These are phyloP conservation scores for Nematolebias whitei DNA, from an alignment of 2,113 vertebrate species.

Conservation along the genomic window DNA sequence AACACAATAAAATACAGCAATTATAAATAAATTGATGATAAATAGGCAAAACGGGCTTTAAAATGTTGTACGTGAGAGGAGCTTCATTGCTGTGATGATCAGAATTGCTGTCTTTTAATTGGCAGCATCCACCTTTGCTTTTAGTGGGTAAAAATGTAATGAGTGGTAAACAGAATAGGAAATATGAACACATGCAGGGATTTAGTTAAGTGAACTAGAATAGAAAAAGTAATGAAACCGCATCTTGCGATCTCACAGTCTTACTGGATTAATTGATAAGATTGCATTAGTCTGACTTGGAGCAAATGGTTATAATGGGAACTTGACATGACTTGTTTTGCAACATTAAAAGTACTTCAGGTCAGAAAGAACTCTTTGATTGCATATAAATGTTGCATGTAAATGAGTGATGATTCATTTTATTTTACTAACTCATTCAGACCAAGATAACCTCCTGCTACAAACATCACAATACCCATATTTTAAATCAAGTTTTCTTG, in stretches of 20 bases:
- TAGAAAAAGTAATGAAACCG: neutral
- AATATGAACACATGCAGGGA: neutral
- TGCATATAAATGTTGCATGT: too few species aligned
- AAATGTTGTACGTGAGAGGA: too few species aligned
- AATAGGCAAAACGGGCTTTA: too few species aligned
- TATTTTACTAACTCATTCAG: too few species aligned
- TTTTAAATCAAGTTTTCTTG: too few species aligned
- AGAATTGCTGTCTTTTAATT: constrained; percentile 19
- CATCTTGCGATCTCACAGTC: neutral
- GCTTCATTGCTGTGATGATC: too few species aligned
- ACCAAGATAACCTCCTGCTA: too few species aligned
- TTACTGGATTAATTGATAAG: constrained; percentile 7
- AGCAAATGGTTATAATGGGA: neutral
- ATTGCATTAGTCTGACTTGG: neutral
- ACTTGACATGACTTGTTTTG: neutral
- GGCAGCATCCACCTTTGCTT: too few species aligned
- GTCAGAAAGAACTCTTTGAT: neutral
- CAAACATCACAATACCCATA: too few species aligned
- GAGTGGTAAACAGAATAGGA: neutral
- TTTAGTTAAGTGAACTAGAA: neutral
- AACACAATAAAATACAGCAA: too few species aligned
- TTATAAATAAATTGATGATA: too few species aligned
- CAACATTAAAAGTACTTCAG: neutral
- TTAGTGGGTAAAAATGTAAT: neutral
- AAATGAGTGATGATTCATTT: too few species aligned